Conservation (phyloP, 2,797 vertebrate genomes). For the Antennarius maculatus region DNA sequence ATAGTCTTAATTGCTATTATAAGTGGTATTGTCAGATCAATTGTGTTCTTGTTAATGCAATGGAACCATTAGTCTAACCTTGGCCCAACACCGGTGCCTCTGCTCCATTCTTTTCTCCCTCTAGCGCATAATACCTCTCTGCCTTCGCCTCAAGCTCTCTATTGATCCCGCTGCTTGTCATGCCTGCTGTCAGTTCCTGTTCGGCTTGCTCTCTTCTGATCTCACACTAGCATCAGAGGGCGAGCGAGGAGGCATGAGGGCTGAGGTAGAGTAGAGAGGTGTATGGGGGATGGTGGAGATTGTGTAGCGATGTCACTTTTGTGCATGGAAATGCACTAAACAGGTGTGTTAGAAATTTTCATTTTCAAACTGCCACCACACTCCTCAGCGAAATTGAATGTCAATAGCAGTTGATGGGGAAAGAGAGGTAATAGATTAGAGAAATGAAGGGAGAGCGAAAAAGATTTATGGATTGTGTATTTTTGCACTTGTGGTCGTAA, state of each 20-base stretch:
- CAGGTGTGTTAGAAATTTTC: not conserved
- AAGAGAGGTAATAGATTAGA: constrained; percentile 29
- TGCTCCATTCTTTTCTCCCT: constrained; percentile 28
- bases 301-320: constrained; percentile 48
- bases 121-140: constrained; percentile 47
- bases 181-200: constrained; percentile 73
- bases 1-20: constrained; percentile 64
- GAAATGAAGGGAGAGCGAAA: constrained; percentile 18
- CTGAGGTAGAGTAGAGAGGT: constrained; percentile 16
- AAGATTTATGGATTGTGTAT: constrained; percentile 41
- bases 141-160: constrained; percentile 58
- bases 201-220: constrained; percentile 59
- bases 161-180: constrained; percentile 84
- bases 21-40: constrained; percentile 78
- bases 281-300: constrained; percentile 13
- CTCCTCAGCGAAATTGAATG: constrained; percentile 30
- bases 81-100: constrained; percentile 61
- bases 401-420: constrained; percentile 32
- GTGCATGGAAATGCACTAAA: constrained; percentile 41
- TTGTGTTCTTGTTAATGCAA: constrained; percentile 77
- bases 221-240: constrained; percentile 41
- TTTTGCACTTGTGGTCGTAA: constrained; percentile 45
- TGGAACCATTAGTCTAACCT: constrained; percentile 74
- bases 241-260: constrained; percentile 29
- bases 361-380: no score